Evolutionary conservation across 2,113 vertebrate genomes (phyloP), one percentile per base, ranked within the genome.

Genomic region (Andinoacara biseriatus): DNA sequence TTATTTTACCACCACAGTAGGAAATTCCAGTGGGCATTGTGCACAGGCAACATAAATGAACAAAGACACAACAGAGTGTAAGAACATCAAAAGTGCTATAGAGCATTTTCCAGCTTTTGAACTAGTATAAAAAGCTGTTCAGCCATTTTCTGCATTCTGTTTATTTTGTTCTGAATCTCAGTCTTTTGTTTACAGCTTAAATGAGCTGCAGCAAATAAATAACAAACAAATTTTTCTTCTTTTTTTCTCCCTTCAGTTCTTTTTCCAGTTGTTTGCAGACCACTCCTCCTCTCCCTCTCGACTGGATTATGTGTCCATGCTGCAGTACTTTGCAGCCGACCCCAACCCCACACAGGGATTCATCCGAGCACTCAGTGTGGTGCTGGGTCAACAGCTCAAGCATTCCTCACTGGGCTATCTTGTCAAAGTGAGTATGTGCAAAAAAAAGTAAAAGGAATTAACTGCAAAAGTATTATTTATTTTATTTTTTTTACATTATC

Each of bases 251-350:
- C 43, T 14, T 18, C 63, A 99, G 98, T 97, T 98, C 90, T 97
- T 99, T 91, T 98, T 98, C 84, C 90, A 81, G 77, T 61, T 99
- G 75, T 98, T 99, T 96, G 96, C 91, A 2, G 95, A 96, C 92
- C 89, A 31, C 38, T 89, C 89, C 40, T 69, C 82, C 46, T 83
- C 90, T 0, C 95, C 95, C 2, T 84, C 95, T 10, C 90, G 74
- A 65, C 91, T 99, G 20, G 89, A 97, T 92, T 99, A 98, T 31
- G 86, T 82, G 6, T 91, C 93, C 59, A 97, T 97, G 97, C 92
- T 99, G 52, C 95, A 96, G 80, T 97, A 97, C 90, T 97, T 99
- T 79, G 95, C 97, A 18, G 91, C 94, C 7, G 96, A 98, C 78
- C 94, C 96, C 1, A 91, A 97, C 78, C 78, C 96, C 8, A 38